phyloP scores from a whole-genome alignment of 2,797 vertebrate species.

The Spheniscus humboldti region DNA sequence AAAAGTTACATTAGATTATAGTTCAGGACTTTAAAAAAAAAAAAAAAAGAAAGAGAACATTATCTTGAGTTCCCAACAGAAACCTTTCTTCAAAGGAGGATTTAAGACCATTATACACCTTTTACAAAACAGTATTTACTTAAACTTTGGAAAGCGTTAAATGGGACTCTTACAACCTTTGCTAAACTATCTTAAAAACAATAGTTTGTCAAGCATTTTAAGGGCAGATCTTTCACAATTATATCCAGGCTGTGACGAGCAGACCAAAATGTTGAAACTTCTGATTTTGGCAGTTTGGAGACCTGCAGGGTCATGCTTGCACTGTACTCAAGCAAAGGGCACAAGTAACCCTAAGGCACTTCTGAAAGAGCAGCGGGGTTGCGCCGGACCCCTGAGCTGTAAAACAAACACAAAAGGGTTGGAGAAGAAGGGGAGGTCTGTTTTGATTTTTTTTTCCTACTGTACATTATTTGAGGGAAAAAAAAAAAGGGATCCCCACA shows the following conservation, averaged over 20 bases:
- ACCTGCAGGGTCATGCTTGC: neutral
- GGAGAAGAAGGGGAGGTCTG: neutral
- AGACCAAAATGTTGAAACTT: neutral
- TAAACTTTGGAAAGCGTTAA: neutral
- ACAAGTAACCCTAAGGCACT: neutral
- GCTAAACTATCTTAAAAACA: neutral
- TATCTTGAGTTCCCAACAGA: neutral
- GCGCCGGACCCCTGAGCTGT: neutral
- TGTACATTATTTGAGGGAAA: neutral
- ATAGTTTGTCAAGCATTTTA: neutral
- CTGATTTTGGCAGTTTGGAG: neutral
- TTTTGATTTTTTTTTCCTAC: neutral
- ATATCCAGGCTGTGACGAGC: neutral
- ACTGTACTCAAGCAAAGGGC: neutral
- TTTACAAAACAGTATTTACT: neutral
- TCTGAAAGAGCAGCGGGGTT: neutral
- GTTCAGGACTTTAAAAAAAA: neutral
- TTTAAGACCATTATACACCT: neutral
- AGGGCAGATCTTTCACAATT: neutral
- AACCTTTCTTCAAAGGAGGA: constrained; percentile 28
- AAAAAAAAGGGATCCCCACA: neutral
- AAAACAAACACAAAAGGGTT: neutral
- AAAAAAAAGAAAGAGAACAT: neutral
- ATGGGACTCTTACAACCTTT: neutral
- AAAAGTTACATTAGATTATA: constrained; percentile 34